Evolutionary conservation across 2,113 vertebrate species (phyloP), one percentile per base, ranked within the genome.

Genomic region (Gadus chalcogrammus): DNA sequence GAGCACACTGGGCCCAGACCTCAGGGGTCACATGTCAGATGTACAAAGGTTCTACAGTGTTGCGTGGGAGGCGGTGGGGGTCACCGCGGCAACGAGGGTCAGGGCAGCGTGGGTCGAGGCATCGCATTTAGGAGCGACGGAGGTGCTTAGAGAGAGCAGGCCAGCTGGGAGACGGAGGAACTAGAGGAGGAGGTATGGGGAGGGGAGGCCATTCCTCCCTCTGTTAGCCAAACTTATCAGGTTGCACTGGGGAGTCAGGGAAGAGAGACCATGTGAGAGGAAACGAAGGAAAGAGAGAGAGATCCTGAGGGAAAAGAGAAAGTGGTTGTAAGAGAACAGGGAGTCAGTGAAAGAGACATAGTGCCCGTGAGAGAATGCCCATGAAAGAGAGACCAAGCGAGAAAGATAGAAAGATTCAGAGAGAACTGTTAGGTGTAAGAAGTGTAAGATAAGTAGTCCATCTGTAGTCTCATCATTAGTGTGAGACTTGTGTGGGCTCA

Each of bases 191-290:
- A 73, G 71, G 80, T 82, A 81, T 80, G 82, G 73, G 81, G 82
- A 80, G 77, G 65, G 73, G 75, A 67, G 80, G 55, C 15, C 55
- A 85, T 89, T 92, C 91, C 81, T 87, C 81, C 85, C 90, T 81
- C 77, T 83, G 75, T 86, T 91, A 86, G 80, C 79, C 81, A 91
- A 86, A 82, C 82, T 91, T 86, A 89, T 93, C 82, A 72, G 79
- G 82, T 94, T 94, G 66, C 88, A 90, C n/a, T 35, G 31, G 31
- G 31, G 31, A 4, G 52, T 12, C 5, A 24, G 24, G 20, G n/a
- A 9, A 9, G 42, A 48, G 42, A 12, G 35, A 65, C 42, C 42
- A 48, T 12, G 38, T 12, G 64, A 20, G 64, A 52, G 64, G 13
- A 8, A 42, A 16, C 16, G 18, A 18, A 8, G 48, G 64, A 13